phyloP scores from a whole-genome alignment of 2,888 invertebrate genomes.

The Pediacus dermestoides region DNA sequence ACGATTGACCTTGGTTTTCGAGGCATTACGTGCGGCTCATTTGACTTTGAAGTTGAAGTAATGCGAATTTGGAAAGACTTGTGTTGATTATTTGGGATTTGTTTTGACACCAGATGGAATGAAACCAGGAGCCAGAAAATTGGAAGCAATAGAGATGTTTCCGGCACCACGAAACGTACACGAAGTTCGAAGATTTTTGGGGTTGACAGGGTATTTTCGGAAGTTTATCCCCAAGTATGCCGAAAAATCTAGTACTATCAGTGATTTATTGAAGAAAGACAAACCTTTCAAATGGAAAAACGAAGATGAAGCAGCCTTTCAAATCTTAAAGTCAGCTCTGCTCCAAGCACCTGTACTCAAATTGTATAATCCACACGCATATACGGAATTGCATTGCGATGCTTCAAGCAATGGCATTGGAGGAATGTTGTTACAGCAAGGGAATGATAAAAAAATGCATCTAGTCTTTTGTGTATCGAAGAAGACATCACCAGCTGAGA shows the following conservation, averaged over 20 bases:
- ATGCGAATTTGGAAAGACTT: conserved; percentile 30
- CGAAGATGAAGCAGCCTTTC: conserved; percentile 2
- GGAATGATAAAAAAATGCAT: conserved; percentile 24
- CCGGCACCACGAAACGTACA: conserved; percentile 13
- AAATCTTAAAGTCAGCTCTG: conserved; percentile 17
- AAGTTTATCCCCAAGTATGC: conserved; percentile 19
- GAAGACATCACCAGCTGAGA: conserved; percentile 28
- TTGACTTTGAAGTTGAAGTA: conserved; percentile 37
- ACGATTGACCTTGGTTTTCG: conserved; percentile 28
- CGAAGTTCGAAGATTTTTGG: conserved; percentile 25
- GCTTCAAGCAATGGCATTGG: conserved; percentile 24
- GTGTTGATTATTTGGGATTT: conserved; percentile 19
- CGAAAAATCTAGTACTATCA: conserved; percentile 2
- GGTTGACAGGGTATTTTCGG: conserved; percentile 24
- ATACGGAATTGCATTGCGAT: conserved; percentile 24
- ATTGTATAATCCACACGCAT: conserved; percentile 17
- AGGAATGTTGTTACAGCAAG: conserved; percentile 30
- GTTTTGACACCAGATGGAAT: conserved; percentile 12
- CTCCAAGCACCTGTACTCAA: conserved; percentile 19
- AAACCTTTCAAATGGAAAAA: conserved; percentile 18
- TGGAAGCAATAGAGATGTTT: conserved; percentile 16
- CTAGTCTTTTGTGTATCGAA: conserved; percentile 27
- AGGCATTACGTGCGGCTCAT: conserved; percentile 24
- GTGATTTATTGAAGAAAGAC: conserved; percentile 16
- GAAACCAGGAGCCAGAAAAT: conserved; percentile 15